These are phyloP conservation scores for Eurystomus gularis DNA, from an alignment of 2,113 vertebrate species.

Conservation along the genomic window DNA sequence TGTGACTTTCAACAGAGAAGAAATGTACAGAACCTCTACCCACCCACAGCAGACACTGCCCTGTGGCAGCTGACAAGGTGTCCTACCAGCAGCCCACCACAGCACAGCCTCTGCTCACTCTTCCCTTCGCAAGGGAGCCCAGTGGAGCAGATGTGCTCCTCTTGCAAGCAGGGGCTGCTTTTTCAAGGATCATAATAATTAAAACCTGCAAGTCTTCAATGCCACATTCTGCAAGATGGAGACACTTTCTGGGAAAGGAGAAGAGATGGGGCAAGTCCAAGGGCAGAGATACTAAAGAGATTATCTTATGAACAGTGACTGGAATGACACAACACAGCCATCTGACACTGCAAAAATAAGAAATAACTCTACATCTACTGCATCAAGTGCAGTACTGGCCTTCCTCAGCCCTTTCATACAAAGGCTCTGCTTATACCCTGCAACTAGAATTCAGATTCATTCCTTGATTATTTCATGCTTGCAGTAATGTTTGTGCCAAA, in stretches of 20 bases:
- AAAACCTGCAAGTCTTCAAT: not conserved
- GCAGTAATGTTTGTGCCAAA: not conserved
- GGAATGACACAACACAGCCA: not conserved
- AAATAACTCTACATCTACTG: not conserved
- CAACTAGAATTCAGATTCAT: not conserved
- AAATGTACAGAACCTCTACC: not conserved
- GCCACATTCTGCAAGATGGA: not conserved
- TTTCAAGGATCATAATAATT: not conserved
- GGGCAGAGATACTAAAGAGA: not conserved
- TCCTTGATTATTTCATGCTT: conserved; percentile 33
- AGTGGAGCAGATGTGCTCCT: not conserved
- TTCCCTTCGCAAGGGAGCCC: not conserved
- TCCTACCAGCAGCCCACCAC: not conserved
- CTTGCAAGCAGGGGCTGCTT: not conserved
- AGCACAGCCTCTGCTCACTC: not conserved
- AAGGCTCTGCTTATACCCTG: not conserved
- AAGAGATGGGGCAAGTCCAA: not conserved
- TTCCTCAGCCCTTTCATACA: not conserved
- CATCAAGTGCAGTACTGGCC: not conserved
- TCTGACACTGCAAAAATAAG: not conserved
- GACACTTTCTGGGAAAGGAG: not conserved
- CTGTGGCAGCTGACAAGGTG: not conserved
- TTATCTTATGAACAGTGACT: not conserved
- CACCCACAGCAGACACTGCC: too few species aligned
- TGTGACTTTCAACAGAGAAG: not conserved